A percentile compares a stretch with the other conserved stretches of the same genome.
phyloP scores from a whole-genome alignment of 2,888 invertebrate species.

The Brachyptera risi region DNA sequence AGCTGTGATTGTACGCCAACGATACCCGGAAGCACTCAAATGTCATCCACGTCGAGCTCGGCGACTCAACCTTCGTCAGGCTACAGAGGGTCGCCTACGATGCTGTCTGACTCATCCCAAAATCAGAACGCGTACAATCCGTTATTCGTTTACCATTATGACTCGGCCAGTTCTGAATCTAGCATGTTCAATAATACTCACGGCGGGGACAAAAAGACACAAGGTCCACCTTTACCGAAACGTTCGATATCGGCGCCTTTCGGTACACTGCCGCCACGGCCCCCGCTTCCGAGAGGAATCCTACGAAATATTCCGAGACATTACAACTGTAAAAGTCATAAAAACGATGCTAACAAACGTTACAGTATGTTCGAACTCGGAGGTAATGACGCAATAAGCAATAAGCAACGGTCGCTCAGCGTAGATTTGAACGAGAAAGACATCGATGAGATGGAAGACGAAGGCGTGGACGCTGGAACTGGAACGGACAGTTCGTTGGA shows the following conservation, averaged over 20 bases:
- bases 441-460: slow-evolving; percentile 45
- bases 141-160: slow-evolving; percentile 77
- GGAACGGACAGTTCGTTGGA: slow-evolving; percentile 32
- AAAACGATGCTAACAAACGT: slow-evolving; percentile 54
- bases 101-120: slow-evolving; percentile 68
- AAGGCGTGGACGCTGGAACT: slow-evolving; percentile 40
- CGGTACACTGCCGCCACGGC: slow-evolving; percentile 61
- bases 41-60: slow-evolving; percentile 54
- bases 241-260: slow-evolving; percentile 61
- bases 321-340: slow-evolving; percentile 47
- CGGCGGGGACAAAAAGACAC: slow-evolving; percentile 46
- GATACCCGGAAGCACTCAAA: slow-evolving; percentile 38
- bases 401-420: slow-evolving; percentile 28
- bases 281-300: slow-evolving; percentile 69
- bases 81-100: slow-evolving; percentile 80
- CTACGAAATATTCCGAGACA: slow-evolving; percentile 58
- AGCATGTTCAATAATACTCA: slow-evolving; percentile 50
- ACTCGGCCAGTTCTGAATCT: slow-evolving; percentile 70
- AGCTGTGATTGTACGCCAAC: slow-evolving; percentile 58
- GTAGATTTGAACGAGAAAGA: slow-evolving; percentile 44
- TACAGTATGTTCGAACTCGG: slow-evolving; percentile 80
- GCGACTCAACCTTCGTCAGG: slow-evolving; percentile 81
- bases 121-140: slow-evolving; percentile 66
- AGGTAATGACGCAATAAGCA: slow-evolving; percentile 50
- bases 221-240: slow-evolving; percentile 59